Evolutionary conservation across 2,888 invertebrate species (phyloP).

Genomic region (Idaea dimidiata): DNA sequence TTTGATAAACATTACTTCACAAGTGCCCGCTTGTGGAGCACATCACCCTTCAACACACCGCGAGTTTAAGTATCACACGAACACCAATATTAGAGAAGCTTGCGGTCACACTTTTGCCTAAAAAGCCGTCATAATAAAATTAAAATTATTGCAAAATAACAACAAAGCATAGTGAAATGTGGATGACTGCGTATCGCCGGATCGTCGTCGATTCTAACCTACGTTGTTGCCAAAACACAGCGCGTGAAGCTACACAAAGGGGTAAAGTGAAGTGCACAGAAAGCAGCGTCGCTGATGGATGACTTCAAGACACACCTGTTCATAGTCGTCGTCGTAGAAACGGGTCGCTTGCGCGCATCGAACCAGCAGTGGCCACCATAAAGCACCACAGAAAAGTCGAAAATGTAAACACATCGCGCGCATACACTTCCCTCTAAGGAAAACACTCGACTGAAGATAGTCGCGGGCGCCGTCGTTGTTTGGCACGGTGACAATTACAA

Average conservation of each 20-base stretch:
- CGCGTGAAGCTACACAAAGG: constrained; percentile 63
- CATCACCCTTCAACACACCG: constrained; percentile 62
- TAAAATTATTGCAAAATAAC: constrained; percentile 46
- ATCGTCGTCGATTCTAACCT: constrained; percentile 38
- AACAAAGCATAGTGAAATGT: constrained; percentile 68
- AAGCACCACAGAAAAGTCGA: constrained; percentile 76
- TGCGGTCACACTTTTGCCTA: constrained; percentile 60
- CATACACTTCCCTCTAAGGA: constrained; percentile 77
- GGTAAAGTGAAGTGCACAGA: constrained; percentile 53
- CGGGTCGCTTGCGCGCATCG: constrained; percentile 68
- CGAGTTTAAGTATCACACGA: constrained; percentile 42
- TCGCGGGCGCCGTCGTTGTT: constrained; percentile 64
- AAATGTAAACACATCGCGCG: constrained; percentile 78
- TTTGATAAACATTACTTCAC: constrained; percentile 79
- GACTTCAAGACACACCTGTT: constrained; percentile 65
- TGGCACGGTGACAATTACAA: constrained; percentile 73
- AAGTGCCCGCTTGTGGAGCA: constrained; percentile 56
- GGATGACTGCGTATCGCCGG: constrained; percentile 59
- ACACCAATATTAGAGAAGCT: constrained; percentile 59
- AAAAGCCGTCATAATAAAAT: constrained; percentile 56
- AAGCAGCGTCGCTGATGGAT: constrained; percentile 54
- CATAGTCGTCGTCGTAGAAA: constrained; percentile 74
- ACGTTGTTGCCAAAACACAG: constrained; percentile 58
- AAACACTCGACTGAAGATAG: constrained; percentile 75
- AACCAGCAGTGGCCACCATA: constrained; percentile 76